phyloP scores from a whole-genome alignment of 1,140 invertebrate genomes.

The Doryteuthis pealeii region DNA sequence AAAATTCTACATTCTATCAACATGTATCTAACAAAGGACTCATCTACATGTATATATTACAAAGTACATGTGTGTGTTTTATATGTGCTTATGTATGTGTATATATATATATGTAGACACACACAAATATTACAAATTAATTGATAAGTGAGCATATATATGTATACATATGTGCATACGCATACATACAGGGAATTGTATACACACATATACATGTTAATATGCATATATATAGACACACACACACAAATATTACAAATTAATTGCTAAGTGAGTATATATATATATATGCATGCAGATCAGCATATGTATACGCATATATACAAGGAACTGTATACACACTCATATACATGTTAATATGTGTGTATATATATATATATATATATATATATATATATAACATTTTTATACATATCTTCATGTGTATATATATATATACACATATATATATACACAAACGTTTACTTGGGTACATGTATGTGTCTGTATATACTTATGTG shows the following conservation, averaged over 20 bases:
- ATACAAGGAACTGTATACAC: neutral
- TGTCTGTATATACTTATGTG: too few relatives aligned
- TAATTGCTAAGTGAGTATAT: neutral
- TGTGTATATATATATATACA: too few relatives aligned
- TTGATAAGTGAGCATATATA: neutral
- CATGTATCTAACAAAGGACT: neutral
- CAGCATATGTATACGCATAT: neutral
- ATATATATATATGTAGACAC: neutral
- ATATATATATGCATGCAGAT: neutral
- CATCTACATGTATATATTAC: neutral
- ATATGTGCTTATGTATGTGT: neutral
- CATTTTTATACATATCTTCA: too few relatives aligned
- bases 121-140: too few relatives aligned
- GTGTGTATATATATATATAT: neutral
- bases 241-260: neutral
- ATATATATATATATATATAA: neutral
- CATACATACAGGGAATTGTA: neutral
- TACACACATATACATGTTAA: neutral
- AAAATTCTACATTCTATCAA: neutral
- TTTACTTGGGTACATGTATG: too few relatives aligned
- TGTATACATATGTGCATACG: neutral
- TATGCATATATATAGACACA: neutral
- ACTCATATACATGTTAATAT: neutral
- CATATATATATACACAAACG: too few relatives aligned
- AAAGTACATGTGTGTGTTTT: neutral